Conservation (phyloP, 2,888 invertebrate species). For the Orthosia cruda region DNA sequence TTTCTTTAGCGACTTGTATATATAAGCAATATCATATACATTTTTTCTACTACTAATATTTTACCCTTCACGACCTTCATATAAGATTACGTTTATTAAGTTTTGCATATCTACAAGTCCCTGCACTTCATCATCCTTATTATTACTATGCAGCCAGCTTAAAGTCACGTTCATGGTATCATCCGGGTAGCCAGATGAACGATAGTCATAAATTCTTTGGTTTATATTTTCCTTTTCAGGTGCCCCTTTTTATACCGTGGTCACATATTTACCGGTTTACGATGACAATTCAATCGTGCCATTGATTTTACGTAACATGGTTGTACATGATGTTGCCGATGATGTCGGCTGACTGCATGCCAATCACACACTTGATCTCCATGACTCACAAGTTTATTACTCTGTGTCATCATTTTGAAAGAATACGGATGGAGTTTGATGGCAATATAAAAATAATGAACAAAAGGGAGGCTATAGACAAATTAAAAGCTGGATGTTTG, state of each 20-base stretch:
- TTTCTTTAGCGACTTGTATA: constrained; percentile 2
- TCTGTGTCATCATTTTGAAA: constrained; percentile 80
- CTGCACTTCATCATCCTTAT: constrained; percentile 40
- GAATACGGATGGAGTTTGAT: constrained; percentile 79
- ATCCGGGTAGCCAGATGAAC: constrained; percentile 53
- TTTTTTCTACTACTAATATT: constrained; percentile 13
- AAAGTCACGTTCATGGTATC: constrained; percentile 54
- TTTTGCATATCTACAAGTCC: constrained; percentile 27
- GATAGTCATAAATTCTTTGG: constrained; percentile 59
- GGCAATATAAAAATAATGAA: constrained; percentile 69
- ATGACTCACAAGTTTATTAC: constrained; percentile 85
- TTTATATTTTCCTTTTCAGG: constrained; percentile 73
- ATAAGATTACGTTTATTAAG: constrained; percentile 9
- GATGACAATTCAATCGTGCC: constrained; percentile 79
- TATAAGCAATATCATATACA: background rate
- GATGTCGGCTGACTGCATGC: constrained; percentile 88
- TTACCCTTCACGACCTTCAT: background rate
- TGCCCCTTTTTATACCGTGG: constrained; percentile 86
- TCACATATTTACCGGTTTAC: constrained; percentile 85
- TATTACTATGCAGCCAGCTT: constrained; percentile 53
- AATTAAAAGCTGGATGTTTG: constrained; percentile 79
- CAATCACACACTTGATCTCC: constrained; percentile 84
- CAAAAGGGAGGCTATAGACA: constrained; percentile 74
- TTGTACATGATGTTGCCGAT: constrained; percentile 88
- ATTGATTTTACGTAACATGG: constrained; percentile 82